These are phyloP conservation scores for Vanacampus margaritifer DNA, from an alignment of 2,113 vertebrate genomes.

Conservation along the genomic window DNA sequence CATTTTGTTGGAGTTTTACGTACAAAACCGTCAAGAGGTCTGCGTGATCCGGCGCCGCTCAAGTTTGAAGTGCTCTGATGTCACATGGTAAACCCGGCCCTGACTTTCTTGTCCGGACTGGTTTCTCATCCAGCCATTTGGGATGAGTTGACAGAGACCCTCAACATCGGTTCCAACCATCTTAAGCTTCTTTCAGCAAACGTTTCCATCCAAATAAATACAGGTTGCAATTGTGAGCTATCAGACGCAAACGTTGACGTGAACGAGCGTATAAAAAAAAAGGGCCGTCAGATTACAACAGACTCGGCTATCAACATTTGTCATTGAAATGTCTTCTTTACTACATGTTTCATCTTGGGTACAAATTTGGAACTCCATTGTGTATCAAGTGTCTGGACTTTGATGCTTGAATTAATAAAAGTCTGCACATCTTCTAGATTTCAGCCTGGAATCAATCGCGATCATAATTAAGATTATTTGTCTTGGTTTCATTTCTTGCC, in stretches of 20 bases:
- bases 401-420: constrained; percentile 6
- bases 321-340: no score
- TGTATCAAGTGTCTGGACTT: background rate
- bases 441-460: background rate
- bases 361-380: background rate
- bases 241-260: constrained; percentile 28
- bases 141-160: constrained; percentile 57
- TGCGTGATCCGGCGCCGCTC: background rate
- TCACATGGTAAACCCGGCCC: constrained; percentile 47
- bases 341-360: background rate
- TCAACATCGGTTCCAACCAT: constrained; percentile 44
- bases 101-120: constrained; percentile 57
- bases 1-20: no score
- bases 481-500: background rate
- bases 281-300: background rate
- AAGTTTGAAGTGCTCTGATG: constrained; percentile 29
- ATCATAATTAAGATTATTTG: background rate
- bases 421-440: constrained; percentile 27
- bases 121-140: constrained; percentile 38
- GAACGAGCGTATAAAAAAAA: constrained; percentile 1
- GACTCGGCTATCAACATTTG: no score
- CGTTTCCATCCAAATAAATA: constrained; percentile 10
- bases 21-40: background rate
- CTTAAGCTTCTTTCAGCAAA: constrained; percentile 19
- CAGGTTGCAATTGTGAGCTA: constrained; percentile 1